These are phyloP conservation scores for Fopius arisanus DNA, from an alignment of 1,140 invertebrate genomes.

Conservation along the genomic window DNA sequence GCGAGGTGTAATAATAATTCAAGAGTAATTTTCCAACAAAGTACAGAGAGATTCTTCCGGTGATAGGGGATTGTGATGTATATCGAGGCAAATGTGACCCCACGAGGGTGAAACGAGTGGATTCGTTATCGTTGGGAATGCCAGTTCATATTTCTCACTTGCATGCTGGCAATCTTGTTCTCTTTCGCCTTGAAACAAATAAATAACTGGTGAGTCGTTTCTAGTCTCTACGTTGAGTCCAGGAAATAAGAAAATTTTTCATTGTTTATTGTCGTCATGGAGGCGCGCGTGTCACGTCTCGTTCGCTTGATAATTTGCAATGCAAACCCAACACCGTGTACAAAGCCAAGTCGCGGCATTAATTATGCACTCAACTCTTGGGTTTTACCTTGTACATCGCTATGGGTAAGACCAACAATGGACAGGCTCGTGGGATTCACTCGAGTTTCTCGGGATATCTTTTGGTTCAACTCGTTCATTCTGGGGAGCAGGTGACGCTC, in stretches of 20 bases:
- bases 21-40: too few species aligned
- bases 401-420: not conserved
- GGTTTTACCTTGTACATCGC: not conserved
- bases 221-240: not conserved
- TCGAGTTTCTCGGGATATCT: not conserved
- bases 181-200: not conserved
- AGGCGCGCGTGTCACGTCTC: constrained; percentile 13
- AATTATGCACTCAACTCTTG: constrained; percentile 47
- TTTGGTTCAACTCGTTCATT: not conserved
- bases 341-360: constrained; percentile 38
- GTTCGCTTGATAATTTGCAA: constrained; percentile 42
- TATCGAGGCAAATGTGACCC: not conserved
- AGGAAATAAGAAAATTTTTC: not conserved
- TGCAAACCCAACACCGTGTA: constrained; percentile 38
- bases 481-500: not conserved
- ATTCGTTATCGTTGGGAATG: not conserved
- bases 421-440: not conserved
- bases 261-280: constrained; percentile 8
- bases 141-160: not conserved
- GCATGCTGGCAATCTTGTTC: not conserved
- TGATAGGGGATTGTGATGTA: not conserved
- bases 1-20: too few species aligned
- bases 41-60: not conserved
- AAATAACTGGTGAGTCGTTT: not conserved
- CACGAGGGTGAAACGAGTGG: not conserved